phyloP scores from a whole-genome alignment of 2,888 invertebrate species.

The Andrena bucephala region DNA sequence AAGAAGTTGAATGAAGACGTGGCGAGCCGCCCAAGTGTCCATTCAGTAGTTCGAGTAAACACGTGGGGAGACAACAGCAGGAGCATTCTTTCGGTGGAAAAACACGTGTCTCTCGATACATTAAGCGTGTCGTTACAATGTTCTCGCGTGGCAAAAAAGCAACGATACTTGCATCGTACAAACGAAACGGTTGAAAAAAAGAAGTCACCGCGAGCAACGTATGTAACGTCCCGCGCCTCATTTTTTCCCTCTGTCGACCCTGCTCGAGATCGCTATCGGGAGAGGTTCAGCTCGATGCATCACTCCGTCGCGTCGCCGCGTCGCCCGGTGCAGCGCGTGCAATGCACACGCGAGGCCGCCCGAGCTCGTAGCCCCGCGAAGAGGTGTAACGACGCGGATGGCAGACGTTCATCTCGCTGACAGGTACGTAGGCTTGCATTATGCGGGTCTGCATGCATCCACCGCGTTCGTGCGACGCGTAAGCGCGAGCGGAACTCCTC shows the following conservation, averaged over 20 bases:
- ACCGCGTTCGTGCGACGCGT: constrained; percentile 24
- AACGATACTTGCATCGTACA: background rate
- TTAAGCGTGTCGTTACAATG: background rate
- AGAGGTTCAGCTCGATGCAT: constrained; percentile 55
- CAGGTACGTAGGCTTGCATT: constrained; percentile 67
- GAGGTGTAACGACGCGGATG: constrained; percentile 60
- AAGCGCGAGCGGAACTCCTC: constrained; percentile 77
- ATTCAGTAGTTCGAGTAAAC: background rate
- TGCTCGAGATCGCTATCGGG: constrained; percentile 59
- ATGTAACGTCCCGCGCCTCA: constrained; percentile 18
- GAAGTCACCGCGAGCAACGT: constrained; percentile 11
- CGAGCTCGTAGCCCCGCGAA: constrained; percentile 20
- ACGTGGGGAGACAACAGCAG: background rate
- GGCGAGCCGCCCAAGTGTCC: too few relatives aligned
- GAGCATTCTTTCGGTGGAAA: constrained; percentile 2
- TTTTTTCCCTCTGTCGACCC: constrained; percentile 23
- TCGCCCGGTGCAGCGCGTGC: constrained; percentile 45
- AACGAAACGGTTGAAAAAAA: constrained; percentile 4
- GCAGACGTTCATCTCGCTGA: constrained; percentile 70
- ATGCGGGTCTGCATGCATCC: constrained; percentile 54
- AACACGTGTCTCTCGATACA: constrained; percentile 10
- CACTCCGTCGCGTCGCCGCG: constrained; percentile 50
- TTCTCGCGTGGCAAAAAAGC: background rate
- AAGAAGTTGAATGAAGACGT: too few relatives aligned
- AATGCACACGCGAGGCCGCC: constrained; percentile 11